A percentile compares a stretch with the other conserved stretches of the same genome.
Evolutionary conservation across 2,888 invertebrate species (phyloP).

Genomic region (Drosophila imparisetae): DNA sequence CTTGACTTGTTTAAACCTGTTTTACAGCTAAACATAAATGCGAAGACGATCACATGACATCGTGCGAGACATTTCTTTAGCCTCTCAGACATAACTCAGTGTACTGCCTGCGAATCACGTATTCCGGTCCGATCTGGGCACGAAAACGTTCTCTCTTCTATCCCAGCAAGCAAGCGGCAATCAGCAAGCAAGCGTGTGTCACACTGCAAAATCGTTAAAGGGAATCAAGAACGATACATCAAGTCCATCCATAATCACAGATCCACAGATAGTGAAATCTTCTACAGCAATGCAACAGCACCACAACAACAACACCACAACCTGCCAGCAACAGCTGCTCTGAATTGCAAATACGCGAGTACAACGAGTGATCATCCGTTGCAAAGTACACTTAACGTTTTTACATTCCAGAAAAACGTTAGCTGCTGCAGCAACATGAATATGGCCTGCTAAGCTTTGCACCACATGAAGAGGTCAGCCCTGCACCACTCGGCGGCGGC

Average conservation of each 20-base stretch:
- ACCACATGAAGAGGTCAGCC: constrained; percentile 11
- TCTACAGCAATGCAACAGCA: constrained; percentile 38
- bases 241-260: constrained; percentile 65
- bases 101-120: neutral
- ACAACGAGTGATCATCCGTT: constrained; percentile 17
- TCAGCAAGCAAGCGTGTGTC: constrained; percentile 23
- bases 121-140: constrained; percentile 13
- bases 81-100: constrained; percentile 25
- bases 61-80: constrained; percentile 61
- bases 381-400: constrained; percentile 58
- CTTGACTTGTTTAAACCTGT: constrained; percentile 63
- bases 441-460: constrained; percentile 12
- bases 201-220: constrained; percentile 77
- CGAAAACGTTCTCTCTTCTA: constrained; percentile 26
- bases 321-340: constrained; percentile 2
- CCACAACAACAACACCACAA: constrained; percentile 40
- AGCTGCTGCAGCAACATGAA: constrained; percentile 18
- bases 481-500: constrained; percentile 3
- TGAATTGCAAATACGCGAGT: constrained; percentile 17
- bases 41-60: constrained; percentile 18
- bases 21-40: constrained; percentile 58
- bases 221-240: constrained; percentile 81
- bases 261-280: constrained; percentile 35
- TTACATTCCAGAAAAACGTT: constrained; percentile 63
- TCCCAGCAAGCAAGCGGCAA: constrained; percentile 14